Percentiles rank a stretch among this genome's conserved stretches.
Conservation (phyloP, 2,888 invertebrate genomes). For the Odontomyia ornata region DNA sequence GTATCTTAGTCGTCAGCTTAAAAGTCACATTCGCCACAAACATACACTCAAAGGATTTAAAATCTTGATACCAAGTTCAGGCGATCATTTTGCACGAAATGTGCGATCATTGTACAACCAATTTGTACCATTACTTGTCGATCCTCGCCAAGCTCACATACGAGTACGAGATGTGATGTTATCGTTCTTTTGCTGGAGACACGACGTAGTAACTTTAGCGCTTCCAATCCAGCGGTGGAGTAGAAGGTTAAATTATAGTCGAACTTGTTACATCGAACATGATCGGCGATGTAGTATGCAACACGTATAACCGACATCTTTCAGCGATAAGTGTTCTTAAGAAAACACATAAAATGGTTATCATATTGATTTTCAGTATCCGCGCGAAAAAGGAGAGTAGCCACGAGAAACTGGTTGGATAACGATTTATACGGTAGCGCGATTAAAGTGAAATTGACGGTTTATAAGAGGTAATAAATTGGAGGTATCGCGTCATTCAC, state of each 20-base stretch:
- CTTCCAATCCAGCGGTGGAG: neutral
- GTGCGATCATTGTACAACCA: constrained; percentile 37
- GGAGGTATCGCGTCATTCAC: no score
- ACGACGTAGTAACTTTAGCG: neutral
- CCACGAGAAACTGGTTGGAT: constrained; percentile 1
- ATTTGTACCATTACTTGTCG: constrained; percentile 42
- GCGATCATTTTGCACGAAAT: constrained; percentile 32
- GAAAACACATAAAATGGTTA: neutral
- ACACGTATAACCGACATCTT: constrained; percentile 9
- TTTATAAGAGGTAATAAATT: neutral
- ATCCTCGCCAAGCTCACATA: constrained; percentile 19
- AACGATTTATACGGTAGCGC: neutral
- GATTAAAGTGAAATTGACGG: constrained; percentile 19
- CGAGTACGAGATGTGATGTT: constrained; percentile 39
- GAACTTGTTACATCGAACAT: neutral
- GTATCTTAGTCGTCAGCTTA: no score
- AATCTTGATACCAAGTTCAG: neutral
- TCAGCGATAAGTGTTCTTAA: neutral
- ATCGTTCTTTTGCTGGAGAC: constrained; percentile 26
- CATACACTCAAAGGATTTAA: no score
- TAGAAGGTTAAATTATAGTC: neutral
- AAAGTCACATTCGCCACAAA: no score
- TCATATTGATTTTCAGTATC: neutral
- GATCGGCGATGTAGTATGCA: neutral
- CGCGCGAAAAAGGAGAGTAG: neutral